phyloP scores from a whole-genome alignment of 2,113 vertebrate species.

The Bujurquina vittata region DNA sequence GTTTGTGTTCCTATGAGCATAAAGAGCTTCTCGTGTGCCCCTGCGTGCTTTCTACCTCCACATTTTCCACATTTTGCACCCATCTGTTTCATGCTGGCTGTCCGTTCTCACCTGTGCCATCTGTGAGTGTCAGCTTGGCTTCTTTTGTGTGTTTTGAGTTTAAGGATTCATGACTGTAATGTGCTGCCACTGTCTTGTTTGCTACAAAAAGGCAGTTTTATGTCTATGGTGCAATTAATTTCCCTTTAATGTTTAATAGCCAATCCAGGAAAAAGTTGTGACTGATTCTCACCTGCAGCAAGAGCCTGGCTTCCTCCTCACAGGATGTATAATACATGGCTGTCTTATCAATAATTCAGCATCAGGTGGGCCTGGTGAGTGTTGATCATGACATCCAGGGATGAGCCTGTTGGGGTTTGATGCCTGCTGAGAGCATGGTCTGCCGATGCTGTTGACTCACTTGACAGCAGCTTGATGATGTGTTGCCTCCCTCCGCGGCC shows the following conservation, averaged over 20 bases:
- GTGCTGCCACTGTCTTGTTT: background rate
- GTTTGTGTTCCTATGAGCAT: constrained; percentile 23
- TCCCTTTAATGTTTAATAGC: background rate
- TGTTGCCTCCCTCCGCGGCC: constrained; percentile 31
- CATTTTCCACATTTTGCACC: constrained; percentile 62
- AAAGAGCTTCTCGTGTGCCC: constrained; percentile 21
- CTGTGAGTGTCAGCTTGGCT: constrained; percentile 65
- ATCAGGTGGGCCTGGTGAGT: constrained; percentile 57
- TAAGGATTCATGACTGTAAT: constrained; percentile 2
- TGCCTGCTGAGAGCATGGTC: constrained; percentile 40
- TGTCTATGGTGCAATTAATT: background rate
- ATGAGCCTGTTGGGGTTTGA: constrained; percentile 25
- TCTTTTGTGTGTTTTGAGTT: constrained; percentile 9
- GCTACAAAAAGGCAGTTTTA: constrained; percentile 4
- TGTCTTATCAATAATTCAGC: constrained; percentile 62
- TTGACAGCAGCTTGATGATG: constrained; percentile 41
- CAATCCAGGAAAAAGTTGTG: background rate
- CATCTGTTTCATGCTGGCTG: constrained; percentile 75
- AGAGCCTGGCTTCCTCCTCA: background rate
- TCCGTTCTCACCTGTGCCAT: constrained; percentile 75
- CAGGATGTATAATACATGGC: constrained; percentile 65
- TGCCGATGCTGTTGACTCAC: constrained; percentile 15
- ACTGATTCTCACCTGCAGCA: constrained; percentile 13
- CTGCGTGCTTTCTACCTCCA: constrained; percentile 39
- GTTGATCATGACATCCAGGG: constrained; percentile 52